Base-by-base conservation (phyloP, 1,140 invertebrate species). In the Acromyrmex heyeri region DNA sequence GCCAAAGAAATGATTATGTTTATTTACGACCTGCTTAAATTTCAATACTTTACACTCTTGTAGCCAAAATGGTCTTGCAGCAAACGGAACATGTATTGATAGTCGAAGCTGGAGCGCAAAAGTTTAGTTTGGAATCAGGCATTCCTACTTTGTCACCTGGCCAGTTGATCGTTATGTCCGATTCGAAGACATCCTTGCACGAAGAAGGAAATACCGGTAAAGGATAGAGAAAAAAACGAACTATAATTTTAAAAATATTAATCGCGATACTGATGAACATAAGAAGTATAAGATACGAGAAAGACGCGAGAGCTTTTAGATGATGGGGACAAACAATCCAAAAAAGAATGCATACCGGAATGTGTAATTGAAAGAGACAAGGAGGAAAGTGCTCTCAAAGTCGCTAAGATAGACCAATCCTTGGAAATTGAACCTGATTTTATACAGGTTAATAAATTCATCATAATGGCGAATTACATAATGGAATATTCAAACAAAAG, bases 31-130 rank as follows among this genome's bases (percentile, higher is more conserved):
- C 12, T 21, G 2, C 1, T 44, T 2, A 77, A 38, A 72, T 50
- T 8, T 38, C 14, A 30, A 55, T 21, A 2, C 7, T 34, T 24
- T 5, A 55, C 2, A 50, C 0, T 64, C 16, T 30, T 50, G 5
- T 6, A 86, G 92, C 92, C 21, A 91, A 87, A 69, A 82, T 87
- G 18, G 86, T 92, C 8, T 55, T 92, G 38, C 53, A 91, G n/a
- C 72, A 91, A 8, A 91, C 89, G 10, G 73, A 86, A 34, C 90
- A 91, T 8, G 57, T 91, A 10, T 27, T 92, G 30, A 79, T 93
- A 48, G 90, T 92, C 0, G 91, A 92, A 69, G 87, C 75, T 10
- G 91, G 90, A 30, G 90, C 90, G 2, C 77, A 90, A 55, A 92
- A 82, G 8, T 75, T 91, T 14, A 91, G 87, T 2, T 38, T 65